Base-by-base conservation (phyloP, 2,797 vertebrate genomes). In the Sardinella longiceps region DNA sequence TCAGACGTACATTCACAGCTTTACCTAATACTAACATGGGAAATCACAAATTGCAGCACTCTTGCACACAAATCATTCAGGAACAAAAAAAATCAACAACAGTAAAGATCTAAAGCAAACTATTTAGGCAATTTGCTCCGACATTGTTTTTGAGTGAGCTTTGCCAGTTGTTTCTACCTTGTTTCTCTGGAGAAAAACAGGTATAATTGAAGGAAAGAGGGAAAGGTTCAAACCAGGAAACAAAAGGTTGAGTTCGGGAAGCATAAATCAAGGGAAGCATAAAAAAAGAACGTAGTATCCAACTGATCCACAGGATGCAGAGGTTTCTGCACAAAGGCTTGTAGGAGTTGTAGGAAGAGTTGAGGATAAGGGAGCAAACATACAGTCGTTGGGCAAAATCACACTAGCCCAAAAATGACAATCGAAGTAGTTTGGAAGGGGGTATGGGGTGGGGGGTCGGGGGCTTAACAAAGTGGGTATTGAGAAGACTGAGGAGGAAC, bases 361-460 rank as follows among this genome's bases (percentile, higher is more conserved):
- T 39, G 37, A 77, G 33, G 37, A 77, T 20, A 7, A 20, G 18
- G 15, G 37, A 43, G 37, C 18, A 39, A 77, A 39, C 70, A 77
- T 39, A 20, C n/a, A n/a, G n/a, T n/a, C n/a, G 18, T 10, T 7
- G 18, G 37, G 37, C 33, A 77, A 77, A 77, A 77, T 77, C 70
- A 77, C 39, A 74, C 0, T 20, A 6, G 70, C 43, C 20, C 33
- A 37, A 37, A 70, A 37, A 70, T 12, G 28, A 70, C 37, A 30
- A 70, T 9, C 30, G 0, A 70, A 28, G 25, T 11, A 25, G 60
- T 14, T 11, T 70, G 28, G 11, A 14, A 6, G 28, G 60, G 11
- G 91, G 91, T 80, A 89, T 91, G 90, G 91, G 90, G 85, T 30
- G 10, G 10, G 10, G 25, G 28, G n/a, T 30, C 25, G 70, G 33